A percentile compares a stretch with the other conserved stretches of the same genome.
These are phyloP conservation scores for Myiotriccus ornatus DNA, from an alignment of 2,797 vertebrate species.

Conservation along the genomic window DNA sequence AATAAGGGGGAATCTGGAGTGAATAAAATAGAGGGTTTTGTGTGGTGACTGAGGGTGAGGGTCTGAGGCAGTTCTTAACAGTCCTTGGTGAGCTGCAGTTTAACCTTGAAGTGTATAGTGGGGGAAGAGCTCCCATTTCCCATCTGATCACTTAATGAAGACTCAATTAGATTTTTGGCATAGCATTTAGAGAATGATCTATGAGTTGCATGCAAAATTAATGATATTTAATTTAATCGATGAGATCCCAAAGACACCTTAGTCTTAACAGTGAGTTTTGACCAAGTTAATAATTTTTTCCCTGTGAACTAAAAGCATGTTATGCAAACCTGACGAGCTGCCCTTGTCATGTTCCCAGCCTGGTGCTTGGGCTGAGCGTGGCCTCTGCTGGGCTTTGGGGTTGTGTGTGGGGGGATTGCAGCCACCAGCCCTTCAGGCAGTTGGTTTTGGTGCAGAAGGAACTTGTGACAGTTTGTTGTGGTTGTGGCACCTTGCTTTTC, in stretches of 20 bases:
- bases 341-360: background rate
- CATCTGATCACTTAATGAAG: constrained; percentile 33
- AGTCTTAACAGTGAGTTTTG: background rate
- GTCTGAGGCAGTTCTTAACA: background rate
- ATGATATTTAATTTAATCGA: constrained; percentile 42
- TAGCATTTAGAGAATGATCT: constrained; percentile 33
- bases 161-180: constrained; percentile 41
- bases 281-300: background rate
- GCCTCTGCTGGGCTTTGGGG: background rate
- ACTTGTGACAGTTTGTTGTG: background rate
- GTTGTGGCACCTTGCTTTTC: background rate
- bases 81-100: background rate
- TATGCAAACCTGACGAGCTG: background rate
- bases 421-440: background rate
- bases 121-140: constrained; percentile 15
- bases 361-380: background rate
- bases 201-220: constrained; percentile 32
- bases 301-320: background rate
- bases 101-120: background rate
- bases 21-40: background rate
- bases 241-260: background rate
- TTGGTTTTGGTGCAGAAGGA: background rate
- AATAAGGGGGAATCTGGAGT: background rate
- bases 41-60: background rate
- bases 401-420: background rate